Evolutionary conservation across 2,888 invertebrate genomes (phyloP), one percentile per base, ranked within the genome.

Genomic region (Ormyrus nitidulus): DNA sequence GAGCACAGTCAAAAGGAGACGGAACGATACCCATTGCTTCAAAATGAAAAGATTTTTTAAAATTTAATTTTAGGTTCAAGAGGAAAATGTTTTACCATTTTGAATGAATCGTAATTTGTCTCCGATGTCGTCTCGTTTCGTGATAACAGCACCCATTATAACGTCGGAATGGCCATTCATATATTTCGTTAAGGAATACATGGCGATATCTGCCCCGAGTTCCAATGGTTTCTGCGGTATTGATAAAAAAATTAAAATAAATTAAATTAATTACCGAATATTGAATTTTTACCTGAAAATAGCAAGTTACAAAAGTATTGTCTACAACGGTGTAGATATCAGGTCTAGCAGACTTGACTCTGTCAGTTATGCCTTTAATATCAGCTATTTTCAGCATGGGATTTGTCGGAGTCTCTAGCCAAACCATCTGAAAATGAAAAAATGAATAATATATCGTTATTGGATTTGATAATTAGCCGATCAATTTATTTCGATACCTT

Each of bases 151-250:
- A 2, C 99, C 99, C 99, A 99, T 99, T 6, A 99, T 94, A 34
- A 98, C 96, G 91, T 99, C 99, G 0, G 97, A 95, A 91, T 99
- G 99, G 0, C 99, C 99, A 91, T 99, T 99, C 94, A 99, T 96
- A 89, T 99, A 99, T 91, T 99, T 99, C 0, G 98, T 98, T 75
- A 98, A 88, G 0, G 99, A 99, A 91, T 99, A 98, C 85, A 97
- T 92, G 2, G 95, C 95, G 75, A 99, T 92, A 90, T 99, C 98
- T 1, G 97, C 98, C 0, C 99, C 99, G 54, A 98, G 92, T 46
- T 95, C 94, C 75, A 99, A 91, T 0, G 99, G 99, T 80, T 95
- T 93, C 95, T 99, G 77, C 34, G 34, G 4, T 49, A 13, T 19
- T 34, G 8, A 49, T 49, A 62, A 49, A 53, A 34, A 34, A 34